Percentiles rank a stretch among this genome's conserved stretches.
Conservation (phyloP, 2,888 invertebrate species). For the Molorchus minor region DNA sequence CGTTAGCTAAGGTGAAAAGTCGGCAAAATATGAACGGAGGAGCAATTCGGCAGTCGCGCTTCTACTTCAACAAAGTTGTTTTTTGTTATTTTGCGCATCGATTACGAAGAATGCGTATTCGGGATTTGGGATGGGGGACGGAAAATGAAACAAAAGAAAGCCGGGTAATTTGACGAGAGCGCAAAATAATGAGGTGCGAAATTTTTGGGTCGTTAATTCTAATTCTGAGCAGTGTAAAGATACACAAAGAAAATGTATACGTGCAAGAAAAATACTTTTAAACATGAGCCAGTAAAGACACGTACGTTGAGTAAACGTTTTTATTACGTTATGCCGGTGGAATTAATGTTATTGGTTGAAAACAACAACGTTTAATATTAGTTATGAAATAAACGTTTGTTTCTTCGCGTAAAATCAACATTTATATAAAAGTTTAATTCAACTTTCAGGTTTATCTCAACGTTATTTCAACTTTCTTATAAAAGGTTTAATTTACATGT, state of each 20-base stretch:
- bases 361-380: no score
- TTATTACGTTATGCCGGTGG: no score
- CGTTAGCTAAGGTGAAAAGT: conserved; percentile 37
- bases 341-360: no score
- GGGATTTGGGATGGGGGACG: neutral
- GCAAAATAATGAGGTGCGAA: conserved; percentile 1
- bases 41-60: conserved; percentile 8
- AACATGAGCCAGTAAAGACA: no score
- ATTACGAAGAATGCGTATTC: neutral
- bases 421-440: no score
- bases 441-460: no score
- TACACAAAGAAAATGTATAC: neutral
- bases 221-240: neutral
- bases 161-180: neutral
- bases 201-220: neutral
- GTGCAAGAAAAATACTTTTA: no score
- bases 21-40: conserved; percentile 17
- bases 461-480: no score
- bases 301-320: no score
- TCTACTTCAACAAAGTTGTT: conserved; percentile 3
- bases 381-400: no score
- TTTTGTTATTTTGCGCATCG: conserved; percentile 6
- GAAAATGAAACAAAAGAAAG: neutral
- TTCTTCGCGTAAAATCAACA: no score
- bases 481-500: no score